These are phyloP conservation scores for Phrynocephalus guinanensis DNA, from an alignment of 2,797 vertebrate genomes.

Conservation along the genomic window DNA sequence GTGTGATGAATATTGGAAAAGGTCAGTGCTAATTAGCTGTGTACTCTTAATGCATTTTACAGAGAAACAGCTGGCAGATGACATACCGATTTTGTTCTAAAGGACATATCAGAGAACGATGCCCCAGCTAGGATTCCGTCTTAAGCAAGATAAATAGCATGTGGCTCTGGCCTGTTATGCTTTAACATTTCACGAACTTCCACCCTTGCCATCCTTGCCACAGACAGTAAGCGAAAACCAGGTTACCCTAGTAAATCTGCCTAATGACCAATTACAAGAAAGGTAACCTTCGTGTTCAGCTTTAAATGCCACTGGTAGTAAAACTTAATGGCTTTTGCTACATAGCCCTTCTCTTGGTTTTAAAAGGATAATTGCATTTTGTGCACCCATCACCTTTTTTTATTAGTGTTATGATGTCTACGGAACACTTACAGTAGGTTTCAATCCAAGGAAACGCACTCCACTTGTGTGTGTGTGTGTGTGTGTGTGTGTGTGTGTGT, in stretches of 20 bases:
- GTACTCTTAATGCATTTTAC: constrained; percentile 69
- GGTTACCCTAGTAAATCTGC: not conserved
- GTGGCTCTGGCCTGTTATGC: not conserved
- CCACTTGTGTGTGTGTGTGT: not conserved
- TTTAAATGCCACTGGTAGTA: rapidly evolving
- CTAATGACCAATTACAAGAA: constrained; percentile 41
- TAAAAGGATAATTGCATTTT: not conserved
- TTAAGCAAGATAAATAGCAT: constrained; percentile 22
- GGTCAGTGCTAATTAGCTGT: constrained; percentile 75
- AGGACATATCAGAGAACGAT: not conserved
- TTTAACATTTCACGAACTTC: not conserved
- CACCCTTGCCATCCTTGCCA: not conserved
- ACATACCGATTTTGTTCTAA: constrained; percentile 50
- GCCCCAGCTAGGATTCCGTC: not conserved
- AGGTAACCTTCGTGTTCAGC: constrained; percentile 14
- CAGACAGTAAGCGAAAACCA: not conserved
- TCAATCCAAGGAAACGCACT: not conserved
- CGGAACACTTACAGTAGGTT: not conserved
- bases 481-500: no score
- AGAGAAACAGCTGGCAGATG: constrained; percentile 61
- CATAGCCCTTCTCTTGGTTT: not conserved
- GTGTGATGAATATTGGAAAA: constrained; percentile 75
- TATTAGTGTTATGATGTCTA: not conserved
- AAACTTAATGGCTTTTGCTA: constrained; percentile 22
- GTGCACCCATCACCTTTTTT: constrained; percentile 16